A percentile compares a stretch with the other conserved stretches of the same genome.
phyloP scores from a whole-genome alignment of 2,113 vertebrate species.

The Tylochromis polylepis region DNA sequence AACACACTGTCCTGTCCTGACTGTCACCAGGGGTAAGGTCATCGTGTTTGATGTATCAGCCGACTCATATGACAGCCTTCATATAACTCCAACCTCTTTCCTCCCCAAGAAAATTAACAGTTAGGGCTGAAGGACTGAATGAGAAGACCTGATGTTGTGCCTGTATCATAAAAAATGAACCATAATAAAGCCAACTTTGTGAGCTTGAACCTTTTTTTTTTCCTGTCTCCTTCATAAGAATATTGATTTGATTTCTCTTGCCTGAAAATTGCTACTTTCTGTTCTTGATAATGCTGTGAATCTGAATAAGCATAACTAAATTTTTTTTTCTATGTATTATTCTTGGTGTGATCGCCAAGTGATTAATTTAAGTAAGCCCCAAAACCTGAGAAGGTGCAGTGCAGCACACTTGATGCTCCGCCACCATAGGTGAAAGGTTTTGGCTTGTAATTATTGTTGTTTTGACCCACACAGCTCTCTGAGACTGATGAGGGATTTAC shows the following conservation, averaged over 20 bases:
- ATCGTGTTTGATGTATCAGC: constrained; percentile 61
- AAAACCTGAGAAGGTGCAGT: not conserved
- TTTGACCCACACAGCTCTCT: not conserved
- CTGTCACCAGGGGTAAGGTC: constrained; percentile 66
- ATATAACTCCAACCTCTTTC: constrained; percentile 62
- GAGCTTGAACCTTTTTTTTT: not conserved
- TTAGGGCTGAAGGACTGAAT: constrained; percentile 40
- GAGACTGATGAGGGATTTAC: not conserved
- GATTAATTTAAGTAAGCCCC: not conserved
- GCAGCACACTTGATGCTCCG: not conserved
- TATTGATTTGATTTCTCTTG: not conserved
- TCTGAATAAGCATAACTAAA: not conserved
- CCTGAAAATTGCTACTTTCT: not conserved
- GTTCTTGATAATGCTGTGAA: not conserved
- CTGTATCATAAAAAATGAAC: constrained; percentile 39
- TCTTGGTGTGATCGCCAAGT: not conserved
- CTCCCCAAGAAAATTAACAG: constrained; percentile 60
- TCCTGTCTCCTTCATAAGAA: not conserved
- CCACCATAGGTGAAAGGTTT: not conserved
- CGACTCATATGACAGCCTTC: constrained; percentile 64
- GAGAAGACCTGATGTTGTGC: constrained; percentile 11
- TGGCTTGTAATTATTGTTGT: not conserved
- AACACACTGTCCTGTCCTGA: constrained; percentile 37
- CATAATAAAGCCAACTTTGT: not conserved
- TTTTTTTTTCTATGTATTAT: not conserved